phyloP scores from a whole-genome alignment of 2,113 vertebrate species.

The Tetraodon nigroviridis region DNA sequence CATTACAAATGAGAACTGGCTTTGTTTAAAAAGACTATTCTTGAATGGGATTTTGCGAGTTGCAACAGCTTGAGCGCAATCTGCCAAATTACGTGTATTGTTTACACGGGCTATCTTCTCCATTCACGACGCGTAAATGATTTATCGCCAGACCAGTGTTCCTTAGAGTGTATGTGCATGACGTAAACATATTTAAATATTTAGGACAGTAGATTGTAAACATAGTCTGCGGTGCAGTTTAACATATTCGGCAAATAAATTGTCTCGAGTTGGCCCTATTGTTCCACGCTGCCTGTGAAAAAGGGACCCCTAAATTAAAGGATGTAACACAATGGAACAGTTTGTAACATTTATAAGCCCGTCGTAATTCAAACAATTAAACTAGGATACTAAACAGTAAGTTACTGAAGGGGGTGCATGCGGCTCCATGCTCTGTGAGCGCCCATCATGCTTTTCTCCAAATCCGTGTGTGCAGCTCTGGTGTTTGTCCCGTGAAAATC shows the following conservation, averaged over 20 bases:
- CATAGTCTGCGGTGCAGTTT: no score
- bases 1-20: not conserved
- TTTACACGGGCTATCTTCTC: not conserved
- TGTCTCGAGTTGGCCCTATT: no score
- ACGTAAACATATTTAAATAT: conserved; percentile 10
- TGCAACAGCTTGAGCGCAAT: not conserved
- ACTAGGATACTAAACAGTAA: conserved; percentile 16
- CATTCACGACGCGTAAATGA: not conserved
- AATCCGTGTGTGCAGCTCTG: not conserved
- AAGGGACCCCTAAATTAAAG: no score
- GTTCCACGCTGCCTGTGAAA: no score
- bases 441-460: not conserved
- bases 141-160: not conserved
- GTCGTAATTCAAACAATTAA: conserved; percentile 48
- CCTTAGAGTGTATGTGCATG: conserved; percentile 5
- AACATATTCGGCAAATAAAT: conserved; percentile 4
- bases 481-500: not conserved
- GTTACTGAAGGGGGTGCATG: conserved; percentile 23
- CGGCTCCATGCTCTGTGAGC: not conserved
- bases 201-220: not conserved
- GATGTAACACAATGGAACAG: no score
- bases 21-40: not conserved
- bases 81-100: not conserved
- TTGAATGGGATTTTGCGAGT: not conserved
- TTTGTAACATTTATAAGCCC: not conserved